Evolutionary conservation across 2,888 invertebrate genomes (phyloP).

Genomic region (Stenichneumon culpator): DNA sequence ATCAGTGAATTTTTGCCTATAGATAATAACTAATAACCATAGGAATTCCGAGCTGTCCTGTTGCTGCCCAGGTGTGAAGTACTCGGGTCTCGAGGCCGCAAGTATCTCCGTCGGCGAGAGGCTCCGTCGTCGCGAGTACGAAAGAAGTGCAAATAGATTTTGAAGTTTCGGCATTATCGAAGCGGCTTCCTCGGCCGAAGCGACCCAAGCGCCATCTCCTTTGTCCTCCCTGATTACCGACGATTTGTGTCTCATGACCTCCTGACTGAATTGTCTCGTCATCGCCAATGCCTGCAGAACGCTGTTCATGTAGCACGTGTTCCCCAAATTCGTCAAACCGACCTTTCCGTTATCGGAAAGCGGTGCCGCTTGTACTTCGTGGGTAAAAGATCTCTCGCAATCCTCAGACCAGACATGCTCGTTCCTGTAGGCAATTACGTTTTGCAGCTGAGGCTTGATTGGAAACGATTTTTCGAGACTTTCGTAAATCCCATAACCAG

Average conservation of each 20-base stretch:
- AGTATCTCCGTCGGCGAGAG: slow-evolving; percentile 91
- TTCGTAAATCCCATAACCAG: slow-evolving; percentile 82
- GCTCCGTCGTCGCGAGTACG: slow-evolving; percentile 89
- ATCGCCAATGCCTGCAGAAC: slow-evolving; percentile 93
- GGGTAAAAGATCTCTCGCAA: slow-evolving; percentile 71
- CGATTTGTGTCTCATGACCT: slow-evolving; percentile 86
- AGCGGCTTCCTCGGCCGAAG: slow-evolving; percentile 70
- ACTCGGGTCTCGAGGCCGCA: slow-evolving; percentile 90
- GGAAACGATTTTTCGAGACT: slow-evolving; percentile 81
- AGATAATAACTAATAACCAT: slow-evolving; percentile 85
- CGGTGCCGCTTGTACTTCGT: slow-evolving; percentile 60
- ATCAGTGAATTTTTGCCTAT: background rate
- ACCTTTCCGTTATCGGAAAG: slow-evolving; percentile 86
- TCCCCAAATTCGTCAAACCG: slow-evolving; percentile 93
- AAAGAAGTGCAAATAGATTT: slow-evolving; percentile 90
- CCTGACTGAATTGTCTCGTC: slow-evolving; percentile 92
- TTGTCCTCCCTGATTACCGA: slow-evolving; percentile 60
- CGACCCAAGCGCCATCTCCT: slow-evolving; percentile 20
- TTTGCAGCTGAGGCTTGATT: slow-evolving; percentile 76
- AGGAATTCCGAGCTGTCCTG: slow-evolving; percentile 96
- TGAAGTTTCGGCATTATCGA: slow-evolving; percentile 88
- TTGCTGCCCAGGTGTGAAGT: slow-evolving; percentile 92
- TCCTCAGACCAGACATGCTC: slow-evolving; percentile 84
- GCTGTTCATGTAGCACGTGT: slow-evolving; percentile 96
- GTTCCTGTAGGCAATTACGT: slow-evolving; percentile 80